Percentiles rank a stretch among this genome's conserved stretches.
Conservation (phyloP, 2,797 vertebrate species). For the Micrastur ruficollis region DNA sequence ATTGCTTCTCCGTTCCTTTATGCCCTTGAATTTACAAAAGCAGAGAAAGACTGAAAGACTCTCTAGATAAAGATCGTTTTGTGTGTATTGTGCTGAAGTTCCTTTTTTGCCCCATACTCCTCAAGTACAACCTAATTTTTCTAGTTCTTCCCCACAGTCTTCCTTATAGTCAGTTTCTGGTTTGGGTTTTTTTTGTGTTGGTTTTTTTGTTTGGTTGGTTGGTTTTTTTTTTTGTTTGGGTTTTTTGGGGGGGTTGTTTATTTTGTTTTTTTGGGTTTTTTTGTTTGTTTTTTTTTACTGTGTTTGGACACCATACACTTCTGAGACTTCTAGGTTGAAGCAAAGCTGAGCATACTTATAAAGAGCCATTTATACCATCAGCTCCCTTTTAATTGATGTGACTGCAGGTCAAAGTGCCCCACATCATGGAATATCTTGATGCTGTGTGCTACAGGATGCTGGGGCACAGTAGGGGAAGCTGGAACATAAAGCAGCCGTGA, state of each 20-base stretch:
- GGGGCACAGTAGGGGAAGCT: background rate
- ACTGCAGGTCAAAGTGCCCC: background rate
- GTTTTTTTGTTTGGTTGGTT: background rate
- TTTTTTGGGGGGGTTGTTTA: no score
- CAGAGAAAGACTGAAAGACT: background rate
- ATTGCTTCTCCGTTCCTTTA: background rate
- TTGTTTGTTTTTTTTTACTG: background rate
- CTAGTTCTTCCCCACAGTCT: accelerated
- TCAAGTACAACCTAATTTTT: background rate
- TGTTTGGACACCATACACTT: background rate
- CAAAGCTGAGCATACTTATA: background rate
- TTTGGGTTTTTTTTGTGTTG: background rate
- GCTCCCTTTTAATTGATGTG: background rate
- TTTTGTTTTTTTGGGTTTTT: no score
- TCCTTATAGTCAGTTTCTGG: accelerated
- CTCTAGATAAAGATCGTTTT: background rate
- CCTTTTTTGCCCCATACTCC: background rate
- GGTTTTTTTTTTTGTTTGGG: no score
- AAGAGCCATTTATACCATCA: background rate
- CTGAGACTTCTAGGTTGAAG: background rate
- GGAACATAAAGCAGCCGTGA: background rate
- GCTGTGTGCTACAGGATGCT: background rate
- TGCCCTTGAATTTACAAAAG: background rate
- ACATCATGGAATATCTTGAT: background rate
- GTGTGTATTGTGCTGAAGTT: background rate